These are phyloP conservation scores for Leucoptera coffeella DNA, from an alignment of 2,888 invertebrate species.

Conservation along the genomic window DNA sequence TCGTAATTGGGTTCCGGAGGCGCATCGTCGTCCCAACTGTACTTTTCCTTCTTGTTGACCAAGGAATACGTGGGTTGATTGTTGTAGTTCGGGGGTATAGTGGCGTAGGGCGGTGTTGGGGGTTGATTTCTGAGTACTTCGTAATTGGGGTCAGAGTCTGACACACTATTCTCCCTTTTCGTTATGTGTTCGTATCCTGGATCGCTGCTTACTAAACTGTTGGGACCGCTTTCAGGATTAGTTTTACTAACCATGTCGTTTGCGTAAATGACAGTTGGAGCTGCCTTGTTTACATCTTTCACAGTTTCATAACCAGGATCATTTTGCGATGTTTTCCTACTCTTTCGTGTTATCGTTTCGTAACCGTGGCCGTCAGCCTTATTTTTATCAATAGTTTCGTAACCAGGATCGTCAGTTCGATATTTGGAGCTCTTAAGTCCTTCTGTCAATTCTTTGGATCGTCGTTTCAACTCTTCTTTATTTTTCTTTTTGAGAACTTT, in stretches of 20 bases:
- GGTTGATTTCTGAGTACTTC: slow-evolving; percentile 63
- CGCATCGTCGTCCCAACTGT: slow-evolving; percentile 49
- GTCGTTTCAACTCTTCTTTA: slow-evolving; percentile 21
- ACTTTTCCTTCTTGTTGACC: slow-evolving; percentile 46
- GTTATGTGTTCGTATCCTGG: slow-evolving; percentile 69
- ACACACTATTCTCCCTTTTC: slow-evolving; percentile 39
- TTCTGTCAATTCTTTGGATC: slow-evolving; percentile 20
- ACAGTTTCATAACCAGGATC: slow-evolving; percentile 64
- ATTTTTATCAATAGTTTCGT: slow-evolving; percentile 43
- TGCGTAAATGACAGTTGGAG: slow-evolving; percentile 12
- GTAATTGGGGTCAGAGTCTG: slow-evolving; percentile 72
- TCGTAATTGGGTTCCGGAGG: slow-evolving; percentile 70
- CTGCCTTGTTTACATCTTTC: slow-evolving; percentile 25
- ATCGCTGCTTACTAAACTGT: slow-evolving; percentile 58
- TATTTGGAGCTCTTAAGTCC: slow-evolving; percentile 17
- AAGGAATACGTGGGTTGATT: slow-evolving; percentile 48
- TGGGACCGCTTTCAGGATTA: slow-evolving; percentile 48
- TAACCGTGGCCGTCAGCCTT: slow-evolving; percentile 50
- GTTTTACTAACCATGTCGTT: slow-evolving; percentile 25
- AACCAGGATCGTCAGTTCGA: slow-evolving; percentile 42
- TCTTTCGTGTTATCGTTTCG: slow-evolving; percentile 49
- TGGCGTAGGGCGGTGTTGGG: slow-evolving; percentile 40
- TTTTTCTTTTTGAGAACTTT: slow-evolving; percentile 73
- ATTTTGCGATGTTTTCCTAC: slow-evolving; percentile 29
- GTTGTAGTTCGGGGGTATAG: slow-evolving; percentile 35